Conservation (phyloP, 2,113 vertebrate species). For the Struthidea cinerea region DNA sequence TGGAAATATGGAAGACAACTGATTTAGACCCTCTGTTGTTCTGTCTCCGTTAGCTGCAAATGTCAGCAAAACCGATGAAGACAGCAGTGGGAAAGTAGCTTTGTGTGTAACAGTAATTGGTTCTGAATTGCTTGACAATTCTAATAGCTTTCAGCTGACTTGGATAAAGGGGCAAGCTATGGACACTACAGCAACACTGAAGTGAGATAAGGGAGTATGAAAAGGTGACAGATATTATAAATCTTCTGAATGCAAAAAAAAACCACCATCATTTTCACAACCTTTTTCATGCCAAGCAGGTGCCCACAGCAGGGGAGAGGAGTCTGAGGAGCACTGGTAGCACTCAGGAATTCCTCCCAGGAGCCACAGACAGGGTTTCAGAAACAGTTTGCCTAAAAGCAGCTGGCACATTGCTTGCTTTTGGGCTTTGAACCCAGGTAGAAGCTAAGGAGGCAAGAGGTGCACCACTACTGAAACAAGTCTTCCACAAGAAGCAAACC, state of each 20-base stretch:
- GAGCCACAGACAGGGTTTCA: accelerated
- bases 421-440: not conserved
- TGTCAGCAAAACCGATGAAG: not conserved
- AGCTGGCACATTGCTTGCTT: not conserved
- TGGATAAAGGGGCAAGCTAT: not conserved
- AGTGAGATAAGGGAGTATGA: not conserved
- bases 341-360: not conserved
- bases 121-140: not conserved
- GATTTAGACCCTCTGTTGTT: not conserved
- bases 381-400: not conserved
- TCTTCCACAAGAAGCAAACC: not conserved
- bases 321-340: not conserved
- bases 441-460: not conserved
- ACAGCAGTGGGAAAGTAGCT: not conserved
- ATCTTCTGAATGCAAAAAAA: not conserved
- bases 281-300: not conserved
- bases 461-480: not conserved
- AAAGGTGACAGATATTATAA: not conserved
- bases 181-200: not conserved
- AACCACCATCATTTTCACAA: not conserved
- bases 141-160: not conserved
- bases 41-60: not conserved
- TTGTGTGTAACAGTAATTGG: not conserved
- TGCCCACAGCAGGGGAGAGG: not conserved
- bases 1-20: not conserved